A percentile compares a stretch with the other conserved stretches of the same genome.
These are phyloP conservation scores for Cydia pomonella DNA, from an alignment of 1,140 invertebrate genomes.

Conservation along the genomic window DNA sequence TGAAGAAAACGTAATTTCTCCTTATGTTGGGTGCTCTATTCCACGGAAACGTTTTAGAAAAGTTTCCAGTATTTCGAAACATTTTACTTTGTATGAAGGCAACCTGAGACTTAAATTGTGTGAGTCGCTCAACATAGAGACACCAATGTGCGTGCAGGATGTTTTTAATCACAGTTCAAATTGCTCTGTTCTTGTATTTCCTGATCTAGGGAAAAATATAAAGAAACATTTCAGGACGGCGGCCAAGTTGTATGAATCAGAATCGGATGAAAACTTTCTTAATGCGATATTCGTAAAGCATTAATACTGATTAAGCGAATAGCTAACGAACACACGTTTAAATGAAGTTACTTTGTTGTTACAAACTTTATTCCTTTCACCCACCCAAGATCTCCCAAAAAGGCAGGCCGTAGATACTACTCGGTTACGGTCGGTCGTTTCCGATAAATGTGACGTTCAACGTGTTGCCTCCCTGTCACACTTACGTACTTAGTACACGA, in stretches of 20 bases:
- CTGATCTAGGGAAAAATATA: background rate
- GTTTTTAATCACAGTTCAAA: constrained; percentile 11
- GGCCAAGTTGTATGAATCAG: background rate
- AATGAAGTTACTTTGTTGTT: no score
- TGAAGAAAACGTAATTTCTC: constrained; percentile 1
- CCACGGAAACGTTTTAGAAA: constrained; percentile 2
- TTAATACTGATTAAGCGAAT: background rate
- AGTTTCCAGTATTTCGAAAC: background rate
- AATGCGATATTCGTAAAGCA: background rate
- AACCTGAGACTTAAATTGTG: background rate
- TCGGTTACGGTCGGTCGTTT: no score
- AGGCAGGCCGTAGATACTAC: no score
- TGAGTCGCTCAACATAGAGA: background rate
- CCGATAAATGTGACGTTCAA: no score
- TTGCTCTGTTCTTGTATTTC: background rate
- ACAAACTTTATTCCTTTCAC: no score
- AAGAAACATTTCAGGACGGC: background rate
- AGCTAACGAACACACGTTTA: no score
- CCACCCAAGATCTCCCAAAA: no score
- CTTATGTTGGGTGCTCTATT: background rate
- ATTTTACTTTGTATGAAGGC: background rate
- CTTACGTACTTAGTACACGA: no score
- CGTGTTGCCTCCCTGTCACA: no score
- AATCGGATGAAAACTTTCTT: background rate
- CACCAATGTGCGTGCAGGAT: background rate